Conservation (phyloP, 2,888 invertebrate species). For the Cepaea hortensis region DNA sequence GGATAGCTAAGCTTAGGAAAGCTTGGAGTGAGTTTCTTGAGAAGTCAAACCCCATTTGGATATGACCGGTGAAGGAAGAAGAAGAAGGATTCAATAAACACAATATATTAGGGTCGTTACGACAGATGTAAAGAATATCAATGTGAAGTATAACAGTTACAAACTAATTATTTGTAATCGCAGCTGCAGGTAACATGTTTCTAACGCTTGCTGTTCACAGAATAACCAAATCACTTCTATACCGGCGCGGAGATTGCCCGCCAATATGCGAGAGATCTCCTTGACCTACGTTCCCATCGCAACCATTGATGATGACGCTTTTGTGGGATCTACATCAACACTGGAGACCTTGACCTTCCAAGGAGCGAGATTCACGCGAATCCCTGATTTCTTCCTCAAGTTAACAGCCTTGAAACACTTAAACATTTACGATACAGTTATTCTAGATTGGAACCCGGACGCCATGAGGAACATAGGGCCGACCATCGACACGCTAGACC, state of each 20-base stretch:
- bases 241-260: not conserved
- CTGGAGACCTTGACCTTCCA: not conserved
- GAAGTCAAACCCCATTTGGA: no score
- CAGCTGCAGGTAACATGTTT: no score
- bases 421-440: not conserved
- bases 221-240: not conserved
- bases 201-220: not conserved
- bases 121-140: no score
- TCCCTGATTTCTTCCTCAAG: not conserved
- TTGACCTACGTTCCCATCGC: not conserved
- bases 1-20: no score
- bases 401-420: not conserved
- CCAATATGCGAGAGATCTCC: not conserved
- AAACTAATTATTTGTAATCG: no score
- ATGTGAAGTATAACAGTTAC: no score
- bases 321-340: not conserved
- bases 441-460: not conserved
- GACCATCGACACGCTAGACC: not conserved
- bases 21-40: no score
- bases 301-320: not conserved
- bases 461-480: not conserved
- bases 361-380: not conserved
- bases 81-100: no score
- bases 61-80: no score
- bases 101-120: no score